Percentiles rank a stretch among this genome's conserved stretches.
Conservation (phyloP, 1,140 invertebrate genomes). For the Neodiprion virginianus region DNA sequence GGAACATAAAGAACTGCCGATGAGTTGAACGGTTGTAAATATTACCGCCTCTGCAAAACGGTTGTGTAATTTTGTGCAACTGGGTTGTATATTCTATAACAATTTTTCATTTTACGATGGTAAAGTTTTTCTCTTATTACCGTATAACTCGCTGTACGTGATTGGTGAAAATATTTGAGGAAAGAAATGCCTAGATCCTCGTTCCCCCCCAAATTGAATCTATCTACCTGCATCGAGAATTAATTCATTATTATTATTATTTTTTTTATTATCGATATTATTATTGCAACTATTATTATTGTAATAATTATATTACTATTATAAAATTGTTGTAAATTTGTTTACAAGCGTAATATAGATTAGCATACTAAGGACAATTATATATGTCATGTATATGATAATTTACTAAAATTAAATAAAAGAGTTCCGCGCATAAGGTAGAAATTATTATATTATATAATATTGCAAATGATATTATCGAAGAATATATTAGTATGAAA, state of each 20-base stretch:
- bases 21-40: no score
- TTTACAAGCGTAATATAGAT: neutral
- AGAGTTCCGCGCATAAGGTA: conserved; percentile 3
- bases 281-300: no score
- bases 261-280: no score
- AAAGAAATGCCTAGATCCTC: neutral
- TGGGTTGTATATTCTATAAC: no score
- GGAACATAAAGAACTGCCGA: no score
- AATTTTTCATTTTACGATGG: no score
- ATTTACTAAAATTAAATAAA: conserved; percentile 4
- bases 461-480: neutral
- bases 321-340: conserved; percentile 2
- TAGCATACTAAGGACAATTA: neutral
- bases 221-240: no score
- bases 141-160: neutral
- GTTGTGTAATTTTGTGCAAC: no score
- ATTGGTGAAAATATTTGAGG: neutral
- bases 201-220: neutral
- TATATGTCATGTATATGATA: neutral
- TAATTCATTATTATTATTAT: no score
- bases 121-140: no score
- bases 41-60: no score
- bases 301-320: neutral
- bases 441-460: neutral
- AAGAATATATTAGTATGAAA: conserved; percentile 3